Percentiles rank a stretch among this genome's conserved stretches.
Evolutionary conservation across 2,113 vertebrate species (phyloP).

Genomic region (Cygnus buccinator): DNA sequence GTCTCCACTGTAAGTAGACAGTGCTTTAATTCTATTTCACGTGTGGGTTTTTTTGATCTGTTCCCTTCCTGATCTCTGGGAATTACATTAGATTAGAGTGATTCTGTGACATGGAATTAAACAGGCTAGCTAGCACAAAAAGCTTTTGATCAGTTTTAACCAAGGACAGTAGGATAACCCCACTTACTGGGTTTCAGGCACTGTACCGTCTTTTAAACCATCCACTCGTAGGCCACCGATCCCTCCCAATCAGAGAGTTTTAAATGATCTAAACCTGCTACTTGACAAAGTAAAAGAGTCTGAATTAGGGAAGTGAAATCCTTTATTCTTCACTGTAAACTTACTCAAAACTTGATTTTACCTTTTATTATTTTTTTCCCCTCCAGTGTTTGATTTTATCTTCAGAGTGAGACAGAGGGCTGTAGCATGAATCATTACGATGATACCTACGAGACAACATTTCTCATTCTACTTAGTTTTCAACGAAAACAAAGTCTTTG

Average conservation of each 20-base stretch:
- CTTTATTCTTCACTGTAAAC: not conserved
- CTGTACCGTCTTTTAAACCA: not conserved
- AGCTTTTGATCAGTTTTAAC: not conserved
- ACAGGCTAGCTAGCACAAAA: not conserved
- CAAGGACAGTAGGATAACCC: not conserved
- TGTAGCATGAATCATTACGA: not conserved
- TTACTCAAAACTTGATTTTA: not conserved
- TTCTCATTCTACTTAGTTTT: not conserved
- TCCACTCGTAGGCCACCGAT: not conserved
- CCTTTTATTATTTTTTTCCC: not conserved
- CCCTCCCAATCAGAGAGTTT: not conserved
- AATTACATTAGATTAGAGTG: not conserved
- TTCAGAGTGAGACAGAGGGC: rapidly evolving
- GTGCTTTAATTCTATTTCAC: not conserved
- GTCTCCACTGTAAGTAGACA: not conserved
- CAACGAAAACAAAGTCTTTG: not conserved
- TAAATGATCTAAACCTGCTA: not conserved
- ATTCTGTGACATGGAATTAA: not conserved
- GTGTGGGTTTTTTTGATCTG: not conserved
- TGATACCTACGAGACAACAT: not conserved
- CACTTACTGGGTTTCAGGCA: not conserved
- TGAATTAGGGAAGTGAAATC: not conserved
- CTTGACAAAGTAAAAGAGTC: not conserved
- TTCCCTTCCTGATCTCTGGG: not conserved
- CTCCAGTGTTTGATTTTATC: not conserved